phyloP scores from a whole-genome alignment of 2,797 vertebrate genomes.

The Neolamprologus multifasciatus region DNA sequence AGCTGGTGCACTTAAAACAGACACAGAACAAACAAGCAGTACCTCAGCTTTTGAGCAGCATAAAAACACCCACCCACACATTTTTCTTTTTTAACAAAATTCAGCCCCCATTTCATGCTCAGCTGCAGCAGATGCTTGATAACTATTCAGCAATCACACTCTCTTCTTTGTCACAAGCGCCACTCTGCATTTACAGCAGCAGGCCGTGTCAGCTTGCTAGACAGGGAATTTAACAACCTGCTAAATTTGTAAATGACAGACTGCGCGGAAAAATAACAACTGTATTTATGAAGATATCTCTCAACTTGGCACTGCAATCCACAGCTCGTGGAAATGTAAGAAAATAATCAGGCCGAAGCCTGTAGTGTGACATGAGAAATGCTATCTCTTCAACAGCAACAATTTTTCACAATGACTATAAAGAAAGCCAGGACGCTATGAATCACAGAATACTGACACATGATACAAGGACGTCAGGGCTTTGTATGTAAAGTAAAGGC shows the following conservation, averaged over 20 bases:
- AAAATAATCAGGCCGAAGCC: slow-evolving; percentile 30
- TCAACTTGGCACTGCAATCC: slow-evolving; percentile 26
- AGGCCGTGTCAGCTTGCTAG: slow-evolving; percentile 48
- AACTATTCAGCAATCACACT: slow-evolving; percentile 63
- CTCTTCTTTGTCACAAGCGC: slow-evolving; percentile 46
- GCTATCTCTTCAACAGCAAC: slow-evolving; percentile 5
- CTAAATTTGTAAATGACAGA: slow-evolving; percentile 67
- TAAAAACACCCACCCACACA: slow-evolving; percentile 10
- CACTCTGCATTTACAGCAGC: slow-evolving; percentile 57
- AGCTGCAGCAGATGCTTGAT: slow-evolving; percentile 63
- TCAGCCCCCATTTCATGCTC: slow-evolving; percentile 34
- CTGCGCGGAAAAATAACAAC: slow-evolving; percentile 44
- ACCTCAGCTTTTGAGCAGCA: slow-evolving; percentile 15
- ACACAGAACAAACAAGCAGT: slow-evolving; percentile 23
- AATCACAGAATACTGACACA: neutral
- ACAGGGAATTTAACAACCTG: slow-evolving; percentile 61
- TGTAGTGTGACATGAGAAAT: slow-evolving; percentile 11
- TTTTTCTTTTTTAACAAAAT: neutral
- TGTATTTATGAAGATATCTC: slow-evolving; percentile 51
- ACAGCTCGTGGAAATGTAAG: slow-evolving; percentile 14
- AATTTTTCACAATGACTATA: neutral
- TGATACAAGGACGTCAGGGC: neutral
- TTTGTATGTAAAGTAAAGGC: neutral
- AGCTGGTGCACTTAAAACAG: slow-evolving; percentile 17
- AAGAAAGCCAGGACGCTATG: neutral